Conservation (phyloP, 2,888 invertebrate genomes). For the Meteorus colon region DNA sequence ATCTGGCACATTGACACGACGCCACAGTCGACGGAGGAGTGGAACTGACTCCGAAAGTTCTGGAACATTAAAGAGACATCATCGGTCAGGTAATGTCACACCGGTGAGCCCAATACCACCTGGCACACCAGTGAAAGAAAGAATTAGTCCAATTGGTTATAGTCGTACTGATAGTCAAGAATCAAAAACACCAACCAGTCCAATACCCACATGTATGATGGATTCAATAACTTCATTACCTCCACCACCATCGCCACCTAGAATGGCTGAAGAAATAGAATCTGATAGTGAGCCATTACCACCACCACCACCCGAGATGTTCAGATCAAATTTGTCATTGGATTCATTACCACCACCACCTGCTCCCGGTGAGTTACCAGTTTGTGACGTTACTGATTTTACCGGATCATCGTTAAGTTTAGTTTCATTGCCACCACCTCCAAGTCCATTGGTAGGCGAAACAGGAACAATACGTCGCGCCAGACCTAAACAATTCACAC, state of each 20-base stretch:
- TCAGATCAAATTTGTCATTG: constrained; percentile 84
- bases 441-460: constrained; percentile 76
- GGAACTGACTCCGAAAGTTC: constrained; percentile 75
- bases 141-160: constrained; percentile 73
- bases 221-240: constrained; percentile 76
- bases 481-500: constrained; percentile 70
- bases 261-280: constrained; percentile 75
- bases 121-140: constrained; percentile 75
- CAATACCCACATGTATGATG: constrained; percentile 71
- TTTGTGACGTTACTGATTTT: constrained; percentile 76
- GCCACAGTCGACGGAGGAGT: constrained; percentile 76
- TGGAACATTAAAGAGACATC: constrained; percentile 70
- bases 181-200: constrained; percentile 68
- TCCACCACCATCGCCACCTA: constrained; percentile 72
- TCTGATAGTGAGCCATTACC: constrained; percentile 78
- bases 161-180: constrained; percentile 65
- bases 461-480: constrained; percentile 73
- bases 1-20: constrained; percentile 76
- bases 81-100: constrained; percentile 74
- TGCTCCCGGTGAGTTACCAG: constrained; percentile 77
- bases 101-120: constrained; percentile 72
- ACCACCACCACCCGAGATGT: constrained; percentile 84
- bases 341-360: constrained; percentile 89
- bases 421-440: constrained; percentile 84
- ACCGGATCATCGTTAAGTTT: constrained; percentile 83